Percentiles rank a stretch among this genome's conserved stretches.
Conservation (phyloP, 2,888 invertebrate species). For the Drosophila picticornis region DNA sequence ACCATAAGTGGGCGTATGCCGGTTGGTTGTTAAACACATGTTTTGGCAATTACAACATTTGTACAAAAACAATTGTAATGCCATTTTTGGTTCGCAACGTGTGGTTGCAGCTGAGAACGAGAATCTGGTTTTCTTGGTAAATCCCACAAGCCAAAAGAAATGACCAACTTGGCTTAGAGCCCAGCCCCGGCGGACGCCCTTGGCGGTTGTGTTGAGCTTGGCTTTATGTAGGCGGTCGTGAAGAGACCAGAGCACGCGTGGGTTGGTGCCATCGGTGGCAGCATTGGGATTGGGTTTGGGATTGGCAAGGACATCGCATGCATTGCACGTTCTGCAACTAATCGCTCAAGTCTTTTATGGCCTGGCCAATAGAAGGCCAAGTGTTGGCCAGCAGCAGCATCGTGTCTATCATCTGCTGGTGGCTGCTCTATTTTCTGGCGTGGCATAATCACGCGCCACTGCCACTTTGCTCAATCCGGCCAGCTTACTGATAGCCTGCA, state of each 20-base stretch:
- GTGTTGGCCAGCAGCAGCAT: conserved; percentile 22
- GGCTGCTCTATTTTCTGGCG: conserved; percentile 21
- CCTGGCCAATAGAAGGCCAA: conserved; percentile 43
- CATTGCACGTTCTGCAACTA: conserved; percentile 76
- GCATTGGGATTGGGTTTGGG: not conserved
- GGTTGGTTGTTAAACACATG: conserved; percentile 53
- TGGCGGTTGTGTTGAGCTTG: conserved; percentile 42
- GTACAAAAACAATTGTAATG: conserved; percentile 44
- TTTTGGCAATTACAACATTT: conserved; percentile 56
- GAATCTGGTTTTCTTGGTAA: conserved; percentile 57
- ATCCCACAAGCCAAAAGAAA: conserved; percentile 55
- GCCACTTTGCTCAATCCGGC: conserved; percentile 73
- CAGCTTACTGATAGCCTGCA: conserved; percentile 59
- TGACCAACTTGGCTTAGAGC: conserved; percentile 51
- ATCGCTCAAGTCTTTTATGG: conserved; percentile 82
- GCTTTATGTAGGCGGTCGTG: conserved; percentile 7
- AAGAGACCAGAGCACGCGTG: conserved; percentile 13
- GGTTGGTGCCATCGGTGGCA: conserved; percentile 33
- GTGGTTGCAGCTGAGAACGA: conserved; percentile 33
- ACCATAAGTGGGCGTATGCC: conserved; percentile 37
- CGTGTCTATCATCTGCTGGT: conserved; percentile 50
- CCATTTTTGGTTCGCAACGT: conserved; percentile 18
- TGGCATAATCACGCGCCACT: conserved; percentile 64
- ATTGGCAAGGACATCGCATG: conserved; percentile 49
- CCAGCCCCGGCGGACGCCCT: conserved; percentile 13